Percentiles rank a stretch among this genome's conserved stretches.
Conservation (phyloP, 2,797 vertebrate species). For the Sarcophilus harrisii region DNA sequence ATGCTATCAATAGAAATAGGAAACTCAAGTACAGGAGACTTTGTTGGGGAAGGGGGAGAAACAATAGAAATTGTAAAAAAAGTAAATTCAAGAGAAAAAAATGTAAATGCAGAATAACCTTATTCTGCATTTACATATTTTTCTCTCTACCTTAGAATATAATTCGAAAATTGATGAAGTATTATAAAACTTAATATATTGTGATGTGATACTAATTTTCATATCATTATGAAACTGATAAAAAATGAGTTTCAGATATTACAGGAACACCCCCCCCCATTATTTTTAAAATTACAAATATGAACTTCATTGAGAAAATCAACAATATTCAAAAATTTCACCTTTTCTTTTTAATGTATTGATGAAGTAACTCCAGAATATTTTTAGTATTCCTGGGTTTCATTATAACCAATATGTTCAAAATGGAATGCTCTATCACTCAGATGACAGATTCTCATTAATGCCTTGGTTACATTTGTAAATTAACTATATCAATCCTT, state of each 20-base stretch:
- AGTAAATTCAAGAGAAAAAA: neutral
- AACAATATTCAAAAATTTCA: neutral
- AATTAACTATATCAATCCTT: neutral
- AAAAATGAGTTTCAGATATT: neutral
- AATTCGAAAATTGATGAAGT: neutral
- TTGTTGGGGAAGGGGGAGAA: neutral
- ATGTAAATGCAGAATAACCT: no score
- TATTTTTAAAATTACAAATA: neutral
- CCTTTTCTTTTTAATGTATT: neutral
- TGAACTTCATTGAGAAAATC: neutral
- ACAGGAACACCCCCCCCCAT: neutral
- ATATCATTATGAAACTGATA: neutral
- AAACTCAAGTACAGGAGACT: neutral
- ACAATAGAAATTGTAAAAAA: neutral
- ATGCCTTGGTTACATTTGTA: slow-evolving; percentile 7
- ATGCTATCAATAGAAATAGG: neutral
- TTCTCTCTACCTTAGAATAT: neutral
- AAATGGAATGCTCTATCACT: neutral
- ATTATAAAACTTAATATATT: neutral
- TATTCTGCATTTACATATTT: neutral
- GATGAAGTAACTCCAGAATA: neutral
- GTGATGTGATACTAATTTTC: neutral
- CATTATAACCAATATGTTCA: neutral
- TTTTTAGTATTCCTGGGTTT: neutral
- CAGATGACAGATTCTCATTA: neutral